Evolutionary conservation across 2,888 invertebrate genomes (phyloP), one percentile per base, ranked within the genome.

Genomic region (Leptinotarsa juncta): DNA sequence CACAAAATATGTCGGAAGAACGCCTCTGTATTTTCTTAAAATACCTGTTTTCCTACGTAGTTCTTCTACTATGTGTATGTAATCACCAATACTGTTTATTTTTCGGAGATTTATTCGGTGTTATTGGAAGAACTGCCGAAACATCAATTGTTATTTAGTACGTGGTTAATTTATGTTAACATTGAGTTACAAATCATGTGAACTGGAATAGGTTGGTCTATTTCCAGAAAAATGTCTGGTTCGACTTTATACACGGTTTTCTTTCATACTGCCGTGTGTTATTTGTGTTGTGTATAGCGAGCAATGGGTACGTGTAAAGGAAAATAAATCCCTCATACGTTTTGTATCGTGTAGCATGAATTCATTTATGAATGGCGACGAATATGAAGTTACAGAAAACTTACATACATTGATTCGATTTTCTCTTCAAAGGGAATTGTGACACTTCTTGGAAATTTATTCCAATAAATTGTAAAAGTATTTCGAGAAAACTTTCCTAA

Each of bases 101-200:
- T 60, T 26, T 23, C 20, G 42, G 62, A 65, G 71, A 70, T 74
- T 71, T 71, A 74, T 74, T 67, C 48, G 48, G 65, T 62, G 74
- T 48, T 66, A 65, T 67, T 71, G 65, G 49, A 71, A 74, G 62
- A 74, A 23, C 42, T 53, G 68, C 49, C 53, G 67, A 72, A 74
- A 70, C 51, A 70, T 66, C 73, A 60, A 74, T 74, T 74, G 74
- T 74, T 62, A 65, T 74, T 74, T 70, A 73, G 62, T 72, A 51
- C 42, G 48, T 50, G 23, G 65, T 67, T 55, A 51, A 68, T 73
- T 68, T 69, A 69, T 57, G 57, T 12, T 57, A 23, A 57, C 57
- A 23, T 57, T n/a, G 4, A 16, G n/a, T 53, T 16, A 53, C 23
- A 57, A 57, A 57, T 57, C 20, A 57, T 23, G 20, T 57, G 23